Conservation (phyloP, 2,888 invertebrate species). For the Bibio marci region DNA sequence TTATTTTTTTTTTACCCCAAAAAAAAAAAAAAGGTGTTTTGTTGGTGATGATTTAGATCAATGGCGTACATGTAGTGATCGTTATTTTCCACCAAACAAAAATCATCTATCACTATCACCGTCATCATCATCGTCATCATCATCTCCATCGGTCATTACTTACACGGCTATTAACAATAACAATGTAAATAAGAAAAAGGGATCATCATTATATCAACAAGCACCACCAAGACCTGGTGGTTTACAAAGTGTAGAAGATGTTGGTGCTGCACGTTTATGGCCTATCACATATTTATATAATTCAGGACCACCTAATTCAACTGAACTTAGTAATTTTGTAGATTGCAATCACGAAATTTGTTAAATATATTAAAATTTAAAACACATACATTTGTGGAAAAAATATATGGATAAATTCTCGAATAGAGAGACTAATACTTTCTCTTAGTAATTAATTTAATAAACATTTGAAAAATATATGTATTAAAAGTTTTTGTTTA, state of each 20-base stretch:
- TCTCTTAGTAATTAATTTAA: too few relatives aligned
- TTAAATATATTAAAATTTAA: constrained; percentile 11
- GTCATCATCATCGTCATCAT: constrained; percentile 12
- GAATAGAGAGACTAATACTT: too few relatives aligned
- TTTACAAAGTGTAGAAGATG: constrained; percentile 25
- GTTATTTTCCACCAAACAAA: constrained; percentile 44
- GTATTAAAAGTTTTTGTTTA: too few relatives aligned
- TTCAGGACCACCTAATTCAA: constrained; percentile 59
- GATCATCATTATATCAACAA: constrained; percentile 19
- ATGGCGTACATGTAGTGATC: constrained; percentile 76
- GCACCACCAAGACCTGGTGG: constrained; percentile 26
- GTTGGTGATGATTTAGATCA: constrained; percentile 62
- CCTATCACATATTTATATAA: constrained; percentile 69
- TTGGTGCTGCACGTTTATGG: constrained; percentile 40
- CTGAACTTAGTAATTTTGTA: constrained; percentile 31
- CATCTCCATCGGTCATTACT: constrained; percentile 20
- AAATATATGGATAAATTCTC: too few relatives aligned
- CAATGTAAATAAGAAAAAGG: constrained; percentile 11
- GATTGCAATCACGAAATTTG: constrained; percentile 30
- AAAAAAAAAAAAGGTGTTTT: constrained; percentile 46
- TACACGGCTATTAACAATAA: constrained; percentile 18
- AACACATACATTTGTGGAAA: too few relatives aligned
- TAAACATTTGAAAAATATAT: too few relatives aligned
- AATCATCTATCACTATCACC: constrained; percentile 30
- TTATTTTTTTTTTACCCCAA: neutral